These are phyloP conservation scores for Ochropleura leucogaster DNA, from an alignment of 2,888 invertebrate species.

Conservation along the genomic window DNA sequence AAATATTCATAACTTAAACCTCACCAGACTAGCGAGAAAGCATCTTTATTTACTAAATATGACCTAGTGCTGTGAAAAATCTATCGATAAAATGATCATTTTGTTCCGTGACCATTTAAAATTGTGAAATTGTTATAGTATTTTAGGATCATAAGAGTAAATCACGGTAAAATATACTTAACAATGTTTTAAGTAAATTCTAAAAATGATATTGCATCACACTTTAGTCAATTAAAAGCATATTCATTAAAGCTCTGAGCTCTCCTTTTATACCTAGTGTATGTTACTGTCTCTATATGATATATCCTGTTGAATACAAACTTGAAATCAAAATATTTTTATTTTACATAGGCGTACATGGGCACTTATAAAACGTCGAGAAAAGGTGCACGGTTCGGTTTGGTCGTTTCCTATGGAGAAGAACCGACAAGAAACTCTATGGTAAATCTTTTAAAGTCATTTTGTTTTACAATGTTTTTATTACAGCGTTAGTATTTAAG, in stretches of 20 bases:
- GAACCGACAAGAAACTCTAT: too few species aligned
- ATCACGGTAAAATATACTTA: not conserved
- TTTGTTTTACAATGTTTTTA: too few species aligned
- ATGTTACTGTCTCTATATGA: not conserved
- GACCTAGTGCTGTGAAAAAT: constrained; percentile 41
- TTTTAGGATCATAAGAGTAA: not conserved
- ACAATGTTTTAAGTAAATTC: not conserved
- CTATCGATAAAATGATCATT: constrained; percentile 33
- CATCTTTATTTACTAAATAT: constrained; percentile 65
- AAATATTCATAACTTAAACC: not conserved
- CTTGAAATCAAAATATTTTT: not conserved
- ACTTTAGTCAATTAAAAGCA: too few species aligned
- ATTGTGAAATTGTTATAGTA: not conserved
- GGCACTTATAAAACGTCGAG: too few species aligned
- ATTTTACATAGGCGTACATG: too few species aligned
- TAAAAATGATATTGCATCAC: not conserved
- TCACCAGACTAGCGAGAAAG: constrained; percentile 52
- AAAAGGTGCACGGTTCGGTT: too few species aligned
- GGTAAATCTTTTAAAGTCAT: too few species aligned
- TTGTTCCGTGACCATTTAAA: not conserved
- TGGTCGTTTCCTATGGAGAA: too few species aligned
- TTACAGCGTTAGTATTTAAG: too few species aligned
- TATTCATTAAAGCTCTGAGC: too few species aligned
- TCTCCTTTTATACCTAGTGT: not conserved
- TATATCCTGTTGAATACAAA: not conserved